phyloP scores from a whole-genome alignment of 2,113 vertebrate genomes.

The Kryptolebias marmoratus region DNA sequence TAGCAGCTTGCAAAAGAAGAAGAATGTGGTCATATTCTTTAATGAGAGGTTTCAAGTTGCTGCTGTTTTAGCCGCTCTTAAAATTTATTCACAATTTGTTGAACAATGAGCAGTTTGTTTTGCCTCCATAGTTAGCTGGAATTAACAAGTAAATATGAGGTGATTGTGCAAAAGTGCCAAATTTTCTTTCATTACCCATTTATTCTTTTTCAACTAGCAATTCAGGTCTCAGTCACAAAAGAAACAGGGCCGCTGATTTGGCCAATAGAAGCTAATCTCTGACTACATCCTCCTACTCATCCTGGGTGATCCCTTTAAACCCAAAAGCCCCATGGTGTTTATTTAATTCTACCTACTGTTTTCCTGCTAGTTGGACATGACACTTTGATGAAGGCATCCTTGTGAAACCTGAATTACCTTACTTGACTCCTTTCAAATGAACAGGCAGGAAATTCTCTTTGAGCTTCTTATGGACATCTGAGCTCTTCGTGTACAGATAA shows the following conservation, averaged over 20 bases:
- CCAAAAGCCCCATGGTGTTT: background rate
- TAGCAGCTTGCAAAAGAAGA: background rate
- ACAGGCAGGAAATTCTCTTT: background rate
- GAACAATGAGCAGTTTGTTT: background rate
- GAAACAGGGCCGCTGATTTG: background rate
- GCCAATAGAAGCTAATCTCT: background rate
- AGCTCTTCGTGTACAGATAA: background rate
- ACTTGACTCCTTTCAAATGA: background rate
- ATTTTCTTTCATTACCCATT: background rate
- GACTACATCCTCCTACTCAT: conserved; percentile 7
- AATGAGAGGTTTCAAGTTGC: background rate
- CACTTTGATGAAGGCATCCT: background rate
- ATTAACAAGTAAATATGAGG: background rate
- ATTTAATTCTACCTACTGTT: conserved; percentile 11
- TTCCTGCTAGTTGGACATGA: background rate
- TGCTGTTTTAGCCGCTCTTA: background rate
- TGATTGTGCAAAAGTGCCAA: background rate
- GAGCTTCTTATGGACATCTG: background rate
- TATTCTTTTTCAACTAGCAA: conserved; percentile 1
- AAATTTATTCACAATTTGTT: background rate
- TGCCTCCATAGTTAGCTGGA: background rate
- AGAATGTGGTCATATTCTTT: background rate
- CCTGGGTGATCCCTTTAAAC: background rate
- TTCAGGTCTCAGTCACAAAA: background rate
- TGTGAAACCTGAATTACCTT: background rate